Evolutionary conservation across 2,113 vertebrate genomes (phyloP).

Genomic region (Myrmophylax atrothorax): DNA sequence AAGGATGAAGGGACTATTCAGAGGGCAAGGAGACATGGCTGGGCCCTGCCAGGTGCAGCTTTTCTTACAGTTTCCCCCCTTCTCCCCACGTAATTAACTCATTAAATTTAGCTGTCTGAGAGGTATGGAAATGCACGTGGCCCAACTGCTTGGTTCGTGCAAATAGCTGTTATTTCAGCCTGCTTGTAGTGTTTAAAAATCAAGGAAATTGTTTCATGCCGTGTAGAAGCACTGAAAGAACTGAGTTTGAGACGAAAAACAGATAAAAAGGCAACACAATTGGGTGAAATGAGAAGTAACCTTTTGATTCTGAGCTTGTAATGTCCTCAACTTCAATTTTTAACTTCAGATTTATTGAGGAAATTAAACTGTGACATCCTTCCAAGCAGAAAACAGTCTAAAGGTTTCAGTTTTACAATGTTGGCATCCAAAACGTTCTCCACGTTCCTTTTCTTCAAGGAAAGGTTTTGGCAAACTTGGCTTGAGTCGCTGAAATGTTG

Average conservation of each 20-base stretch:
- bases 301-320: background rate
- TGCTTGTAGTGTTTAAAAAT: background rate
- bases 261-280: background rate
- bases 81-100: background rate
- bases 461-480: constrained; percentile 7
- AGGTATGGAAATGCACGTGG: constrained; percentile 35
- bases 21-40: background rate
- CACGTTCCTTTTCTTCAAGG: background rate
- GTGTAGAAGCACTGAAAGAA: background rate
- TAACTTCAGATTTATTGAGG: background rate
- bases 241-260: background rate
- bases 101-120: constrained; percentile 40
- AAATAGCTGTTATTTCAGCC: background rate
- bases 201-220: background rate
- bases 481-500: background rate
- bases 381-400: background rate
- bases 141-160: background rate
- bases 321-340: background rate
- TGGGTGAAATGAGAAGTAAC: background rate
- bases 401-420: background rate
- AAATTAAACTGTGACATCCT: background rate
- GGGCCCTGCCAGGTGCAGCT: constrained; percentile 20
- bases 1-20: background rate
- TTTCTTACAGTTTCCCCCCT: background rate
- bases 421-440: background rate